Percentiles rank a stretch among this genome's conserved stretches.
phyloP scores from a whole-genome alignment of 2,797 vertebrate genomes.

The Alcedo quadribrachys region DNA sequence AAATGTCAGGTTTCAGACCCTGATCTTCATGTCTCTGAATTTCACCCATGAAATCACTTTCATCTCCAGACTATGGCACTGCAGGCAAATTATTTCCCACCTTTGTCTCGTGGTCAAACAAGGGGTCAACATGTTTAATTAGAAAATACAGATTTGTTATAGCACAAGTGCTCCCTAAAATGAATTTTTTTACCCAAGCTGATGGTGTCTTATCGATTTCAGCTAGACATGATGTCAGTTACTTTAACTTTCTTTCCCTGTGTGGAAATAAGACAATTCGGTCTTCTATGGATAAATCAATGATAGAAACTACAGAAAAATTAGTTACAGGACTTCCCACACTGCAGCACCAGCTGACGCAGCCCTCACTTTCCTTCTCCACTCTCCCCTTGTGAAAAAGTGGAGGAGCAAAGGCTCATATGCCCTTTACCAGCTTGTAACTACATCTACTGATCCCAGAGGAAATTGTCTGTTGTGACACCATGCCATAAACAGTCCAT shows the following conservation, averaged over 20 bases:
- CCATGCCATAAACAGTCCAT: accelerated
- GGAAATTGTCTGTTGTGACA: not conserved
- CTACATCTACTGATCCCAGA: not conserved
- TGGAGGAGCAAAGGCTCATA: not conserved
- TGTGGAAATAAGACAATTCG: not conserved
- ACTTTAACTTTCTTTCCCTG: not conserved
- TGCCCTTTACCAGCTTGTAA: not conserved
- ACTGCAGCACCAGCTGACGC: accelerated
- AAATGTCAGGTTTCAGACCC: not conserved
- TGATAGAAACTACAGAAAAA: not conserved
- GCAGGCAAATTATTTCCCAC: not conserved
- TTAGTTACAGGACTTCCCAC: not conserved
- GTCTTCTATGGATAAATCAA: not conserved
- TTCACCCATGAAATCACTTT: not conserved
- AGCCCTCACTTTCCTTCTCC: not conserved
- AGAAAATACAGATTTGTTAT: not conserved
- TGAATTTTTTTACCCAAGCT: not conserved
- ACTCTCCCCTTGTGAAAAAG: not conserved
- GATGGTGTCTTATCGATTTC: not conserved
- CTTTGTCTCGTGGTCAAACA: not conserved
- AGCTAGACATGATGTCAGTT: not conserved
- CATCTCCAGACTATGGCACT: not conserved
- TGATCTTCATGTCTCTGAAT: not conserved
- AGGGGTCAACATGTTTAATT: not conserved
- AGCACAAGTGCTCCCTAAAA: not conserved